Base-by-base conservation (phyloP, 2,797 vertebrate genomes). In the Salmo trutta region DNA sequence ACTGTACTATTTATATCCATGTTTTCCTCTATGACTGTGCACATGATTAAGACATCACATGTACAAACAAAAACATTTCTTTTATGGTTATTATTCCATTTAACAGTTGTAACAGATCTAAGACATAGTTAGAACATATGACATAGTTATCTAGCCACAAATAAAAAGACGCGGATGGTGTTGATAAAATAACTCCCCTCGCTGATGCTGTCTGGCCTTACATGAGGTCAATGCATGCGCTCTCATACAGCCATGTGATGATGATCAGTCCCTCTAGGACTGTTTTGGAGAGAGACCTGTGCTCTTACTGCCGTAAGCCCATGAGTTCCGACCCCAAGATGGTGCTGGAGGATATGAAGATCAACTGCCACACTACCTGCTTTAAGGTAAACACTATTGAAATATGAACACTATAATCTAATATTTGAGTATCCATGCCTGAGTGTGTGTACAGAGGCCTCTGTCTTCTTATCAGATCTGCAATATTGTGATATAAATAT, bases 351-450 rank as follows among this genome's bases (percentile, higher is more conserved):
- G 96, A 98, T 69, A 89, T 98, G 90, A 95, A 95, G 79, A 97
- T 99, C 87, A 96, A 95, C 86, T 99, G 97, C 86, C 98, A 99
- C 74, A 95, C 96, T 0, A 90, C 94, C 80, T 99, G 98, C 92
- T 98, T 99, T 85, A 99, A 97, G 95, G 98, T 99, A 93, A 93
- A 84, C 14, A 74, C 29, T 54, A 59, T 62, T 62, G 5, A 62
- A 62, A 64, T 47, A 41, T 41, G 7, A 41, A 36, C 33, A 47
- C 8, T 47, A 47, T 4, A 33, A 36, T 76, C 51, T 2, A n/a
- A 73, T 86, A 66, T 14, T 7, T 66, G 27, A 27, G 41, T 14
- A 10, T 47, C 10, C 10, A 10, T 14, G 41, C 10, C 16, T 67
- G 21, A 31, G 27, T 27, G 27, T 67, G 65, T 29, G 5, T 33